Evolutionary conservation across 2,888 invertebrate species (phyloP), one percentile per base, ranked within the genome.

Genomic region (Pedicia rivosa): DNA sequence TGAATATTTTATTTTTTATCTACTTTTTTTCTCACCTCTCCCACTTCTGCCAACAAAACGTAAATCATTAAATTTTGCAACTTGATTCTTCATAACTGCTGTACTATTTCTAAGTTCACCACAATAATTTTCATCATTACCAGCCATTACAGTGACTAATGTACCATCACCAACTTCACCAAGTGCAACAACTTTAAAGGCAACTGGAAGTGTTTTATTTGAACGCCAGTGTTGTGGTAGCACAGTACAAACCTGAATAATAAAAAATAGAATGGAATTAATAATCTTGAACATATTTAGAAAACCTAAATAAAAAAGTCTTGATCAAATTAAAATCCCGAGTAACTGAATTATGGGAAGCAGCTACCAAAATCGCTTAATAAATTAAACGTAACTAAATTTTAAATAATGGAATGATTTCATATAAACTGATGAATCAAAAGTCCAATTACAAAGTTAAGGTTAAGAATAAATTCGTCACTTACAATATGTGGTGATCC

Each of bases 31-130:
- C 78, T 79, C 57, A 94, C 95, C 95, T 72, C 95, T 70, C 37
- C 95, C 95, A 57, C 92, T 92, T 50, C 94, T 72, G 33, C 95
- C 95, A 49, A 97, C 91, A 66, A 97, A 97, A 59, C 95, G 72
- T 40, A 97, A 71, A 67, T 97, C 95, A 59, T 91, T 92, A 64
- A 97, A 97, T 67, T 91, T 91, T 37, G 95, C 95, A 47, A 94
- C 87, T 61, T 92, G 90, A 59, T 92, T 91, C 66, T 91, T 91
- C 84, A 94, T 88, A 44, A 90, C 82, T 0, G 94, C 90, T 12
- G 86, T 82, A 50, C 79, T 82, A 65, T 97, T 97, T 51, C 91
- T 67, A 47, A 94, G 66, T 58, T 97, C 94, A 3, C 90, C 92
- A 53, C 86, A 88, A 57, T 79, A 90, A 65, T 94, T 95, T 64